Base-by-base conservation (phyloP, 2,888 invertebrate genomes). In the Acrobasis consociella region DNA sequence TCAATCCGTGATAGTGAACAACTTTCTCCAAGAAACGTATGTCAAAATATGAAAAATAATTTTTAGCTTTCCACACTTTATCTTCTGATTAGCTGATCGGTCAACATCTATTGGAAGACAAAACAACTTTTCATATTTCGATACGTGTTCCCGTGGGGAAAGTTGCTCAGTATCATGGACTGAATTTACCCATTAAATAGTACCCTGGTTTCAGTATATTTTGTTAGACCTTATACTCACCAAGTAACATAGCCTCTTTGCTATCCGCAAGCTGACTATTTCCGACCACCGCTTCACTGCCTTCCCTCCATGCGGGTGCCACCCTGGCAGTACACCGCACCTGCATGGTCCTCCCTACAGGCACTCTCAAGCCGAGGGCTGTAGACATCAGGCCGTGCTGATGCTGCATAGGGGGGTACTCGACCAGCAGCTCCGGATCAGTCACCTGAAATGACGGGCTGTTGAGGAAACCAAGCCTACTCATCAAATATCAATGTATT, bases 231-330 rank as follows among this genome's bases (percentile, higher is more conserved):
- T n/a, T 46, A 16, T 49, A 64, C 78, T 82, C 67, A 91, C 91
- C 91, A 70, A 91, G 79, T 63, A 92, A 69, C 91, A 92, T 91
- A 62, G 92, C 92, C 67, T 92, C 91, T 67, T 91, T 92, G 72
- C 91, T 91, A 64, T 91, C 92, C 58, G 90, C 89, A 0, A 92
- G 77, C 65, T 89, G 89, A 66, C 83, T 87, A 72, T 88, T 90
- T 7, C 90, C 91, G 0, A 91, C 86, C 0, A 92, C 91, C 1
- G 91, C 91, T 60, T 92, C 91, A 68, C 92, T 91, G 66, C 91
- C 91, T 74, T 92, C 91, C 56, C 90, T 72, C 91, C 91, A 91
- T 0, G 90, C 86, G 0, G 91, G 91, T 0, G 91, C 89, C 0
- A 92, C 92, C 2, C 90, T 74, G 0, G 92, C 91, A 0, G 87